phyloP scores from a whole-genome alignment of 2,888 invertebrate genomes.

The Resseliella maxima region DNA sequence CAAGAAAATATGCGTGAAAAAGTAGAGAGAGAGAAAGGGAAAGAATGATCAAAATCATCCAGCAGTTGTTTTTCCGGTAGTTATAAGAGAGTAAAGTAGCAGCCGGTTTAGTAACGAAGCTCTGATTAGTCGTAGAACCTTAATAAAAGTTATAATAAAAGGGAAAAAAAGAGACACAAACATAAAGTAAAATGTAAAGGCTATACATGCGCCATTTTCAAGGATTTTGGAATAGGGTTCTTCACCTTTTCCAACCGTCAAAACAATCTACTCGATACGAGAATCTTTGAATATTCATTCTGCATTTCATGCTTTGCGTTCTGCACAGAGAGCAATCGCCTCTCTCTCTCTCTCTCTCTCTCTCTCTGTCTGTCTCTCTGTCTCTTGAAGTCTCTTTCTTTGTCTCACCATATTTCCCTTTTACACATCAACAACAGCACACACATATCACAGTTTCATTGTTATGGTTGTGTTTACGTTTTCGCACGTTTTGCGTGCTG shows the following conservation, averaged over 20 bases:
- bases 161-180: neutral
- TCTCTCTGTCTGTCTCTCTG: neutral
- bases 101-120: constrained; percentile 16
- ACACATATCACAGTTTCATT: constrained; percentile 35
- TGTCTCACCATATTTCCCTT: too few species aligned
- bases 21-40: neutral
- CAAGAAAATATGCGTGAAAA: neutral
- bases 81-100: constrained; percentile 28
- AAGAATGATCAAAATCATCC: neutral
- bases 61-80: constrained; percentile 45
- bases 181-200: constrained; percentile 18
- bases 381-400: too few species aligned
- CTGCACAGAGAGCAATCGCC: neutral
- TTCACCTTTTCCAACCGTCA: constrained; percentile 53
- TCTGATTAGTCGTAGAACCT: constrained; percentile 48
- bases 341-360: neutral
- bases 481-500: constrained; percentile 51
- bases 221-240: constrained; percentile 53
- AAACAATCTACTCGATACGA: constrained; percentile 49
- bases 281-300: constrained; percentile 23
- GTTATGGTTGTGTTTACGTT: constrained; percentile 41
- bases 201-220: constrained; percentile 47
- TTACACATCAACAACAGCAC: neutral
- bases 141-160: constrained; percentile 8
- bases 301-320: neutral